These are phyloP conservation scores for Sphinx pinastri DNA, from an alignment of 2,888 invertebrate genomes.

Conservation along the genomic window DNA sequence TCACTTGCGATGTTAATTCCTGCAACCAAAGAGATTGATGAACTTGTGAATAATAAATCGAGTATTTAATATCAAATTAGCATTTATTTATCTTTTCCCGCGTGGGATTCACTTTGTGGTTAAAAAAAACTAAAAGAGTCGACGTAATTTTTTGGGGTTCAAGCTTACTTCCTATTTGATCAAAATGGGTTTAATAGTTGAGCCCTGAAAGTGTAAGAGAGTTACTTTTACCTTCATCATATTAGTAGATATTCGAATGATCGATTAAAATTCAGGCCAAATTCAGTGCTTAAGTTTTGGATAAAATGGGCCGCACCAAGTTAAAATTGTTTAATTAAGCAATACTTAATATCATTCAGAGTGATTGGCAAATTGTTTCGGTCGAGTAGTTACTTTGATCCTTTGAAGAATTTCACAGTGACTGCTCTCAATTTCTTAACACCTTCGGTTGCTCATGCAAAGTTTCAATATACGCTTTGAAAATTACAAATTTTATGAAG, in stretches of 20 bases:
- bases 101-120: too few species aligned
- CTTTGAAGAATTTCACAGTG: conserved; percentile 17
- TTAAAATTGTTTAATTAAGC: neutral
- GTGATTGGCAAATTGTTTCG: conserved; percentile 11
- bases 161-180: too few species aligned
- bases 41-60: neutral
- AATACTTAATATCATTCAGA: neutral
- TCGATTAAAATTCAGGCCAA: neutral
- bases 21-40: conserved; percentile 61
- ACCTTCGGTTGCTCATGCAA: neutral
- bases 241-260: neutral
- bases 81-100: too few species aligned
- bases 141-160: too few species aligned
- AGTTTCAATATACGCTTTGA: too few species aligned
- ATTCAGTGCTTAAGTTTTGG: neutral
- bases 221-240: neutral
- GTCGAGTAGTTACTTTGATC: conserved; percentile 14
- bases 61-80: neutral
- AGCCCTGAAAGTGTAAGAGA: too few species aligned
- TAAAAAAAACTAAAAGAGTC: too few species aligned
- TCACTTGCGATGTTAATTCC: conserved; percentile 77
- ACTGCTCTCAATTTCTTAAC: conserved; percentile 7
- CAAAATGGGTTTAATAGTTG: neutral
- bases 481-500: too few species aligned
- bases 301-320: neutral